Evolutionary conservation across 2,888 invertebrate species (phyloP), one percentile per base, ranked within the genome.

Genomic region (Phengaris alcon): DNA sequence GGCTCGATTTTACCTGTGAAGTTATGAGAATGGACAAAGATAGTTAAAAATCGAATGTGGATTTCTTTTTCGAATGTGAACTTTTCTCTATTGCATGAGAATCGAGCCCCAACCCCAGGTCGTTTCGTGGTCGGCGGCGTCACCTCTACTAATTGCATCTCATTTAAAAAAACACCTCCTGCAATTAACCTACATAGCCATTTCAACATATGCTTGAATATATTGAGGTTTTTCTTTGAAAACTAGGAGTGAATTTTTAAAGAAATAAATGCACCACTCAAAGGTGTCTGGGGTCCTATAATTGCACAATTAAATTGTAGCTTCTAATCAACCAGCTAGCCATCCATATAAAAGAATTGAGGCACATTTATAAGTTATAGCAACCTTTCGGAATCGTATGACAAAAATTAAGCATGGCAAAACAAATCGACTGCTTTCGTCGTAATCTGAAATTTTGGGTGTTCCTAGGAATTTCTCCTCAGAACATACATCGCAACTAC

Each of bases 391-490:
- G 51, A 3, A 51, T 48, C 48, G 48, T 46, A 69, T 69, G 69
- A 9, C 46, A 52, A 46, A 35, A 44, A 55, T 6, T 59, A 70
- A 51, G 0, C 5, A 69, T 69, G 48, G 6, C 74, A 22, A 83
- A 84, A 76, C 87, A 86, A 82, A 81, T 83, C 22, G 86, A 87
- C 77, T 89, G 87, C 76, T 90, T 90, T 76, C 79, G 80, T 74
- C 81, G 77, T 48, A 85, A 88, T 75, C 81, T 85, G 75, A 83
- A 77, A 54, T 86, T 84, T 82, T 89, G 82, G 84, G 85, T 82
- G 77, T 75, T 85, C 44, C 82, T 89, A 3, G 88, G 82, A 9
- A 79, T 90, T 35, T 87, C 84, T 82, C 85, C 85, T 0, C 74
- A 75, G 5, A 73, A 80, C 12, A 52, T 76, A 13, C 75, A 68